Evolutionary conservation across 1,140 invertebrate species (phyloP), one percentile per base, ranked within the genome.

Genomic region (Lasaia peninsularis): DNA sequence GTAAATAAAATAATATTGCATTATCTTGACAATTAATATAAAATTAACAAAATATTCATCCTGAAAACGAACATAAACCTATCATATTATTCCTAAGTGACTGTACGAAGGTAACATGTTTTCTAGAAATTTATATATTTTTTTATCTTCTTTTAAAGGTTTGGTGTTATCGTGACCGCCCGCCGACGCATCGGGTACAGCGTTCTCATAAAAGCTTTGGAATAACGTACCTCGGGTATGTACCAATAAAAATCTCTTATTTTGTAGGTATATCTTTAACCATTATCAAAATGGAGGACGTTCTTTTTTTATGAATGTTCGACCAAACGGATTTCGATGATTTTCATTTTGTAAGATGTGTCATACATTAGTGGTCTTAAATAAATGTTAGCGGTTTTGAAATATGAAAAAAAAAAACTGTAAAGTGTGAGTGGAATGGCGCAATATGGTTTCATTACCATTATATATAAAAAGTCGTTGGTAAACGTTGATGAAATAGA

Each of bases 121-220:
- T 51, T 51, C 21, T 51, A 37, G 32, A 18, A 34, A 21, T 37
- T 35, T 54, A 54, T 37, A 37, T 37, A 40, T 40, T 40, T 54
- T n/a, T 37, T 54, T 34, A 51, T 60, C 37, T 54, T 18, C 37
- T 24, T 54, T 24, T 54, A 56, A 61, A 35, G 31, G 49, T 10
- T 32, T 56, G 8, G 2, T 59, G n/a, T 21, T 58, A 48, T 52
- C 35, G 14, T 40, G 35, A 18, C 35, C 35, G 35, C 34, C 52
- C 35, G 35, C 34, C 52, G 20, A 24, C 52, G 52, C 52, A 54
- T 35, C 14, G 52, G 34, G 52, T 37, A 33, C 52, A 54, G 24
- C 34, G 52, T 21, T 34, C 52, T 24, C 52, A 40, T 54, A 54
- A 51, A 54, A 54, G 52, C 34, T 20, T 40, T 54, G 37, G 21